Evolutionary conservation across 2,797 vertebrate genomes (phyloP).

Genomic region (Pseudochirops corinnae): DNA sequence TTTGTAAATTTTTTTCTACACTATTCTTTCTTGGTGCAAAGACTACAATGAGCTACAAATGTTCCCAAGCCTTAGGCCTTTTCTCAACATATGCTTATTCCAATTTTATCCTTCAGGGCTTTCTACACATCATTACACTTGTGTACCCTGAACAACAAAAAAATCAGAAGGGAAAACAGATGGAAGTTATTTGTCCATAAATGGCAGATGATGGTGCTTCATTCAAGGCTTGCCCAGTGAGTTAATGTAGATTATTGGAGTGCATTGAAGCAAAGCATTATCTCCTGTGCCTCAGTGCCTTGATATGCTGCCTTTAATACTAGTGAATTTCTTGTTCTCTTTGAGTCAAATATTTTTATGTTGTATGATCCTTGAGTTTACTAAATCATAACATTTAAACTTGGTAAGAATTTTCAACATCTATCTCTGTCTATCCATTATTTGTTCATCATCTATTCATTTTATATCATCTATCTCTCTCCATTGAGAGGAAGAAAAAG

Average conservation of each 20-base stretch:
- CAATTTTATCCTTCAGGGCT: constrained; percentile 47
- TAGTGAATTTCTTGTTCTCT: background rate
- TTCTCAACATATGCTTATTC: constrained; percentile 69
- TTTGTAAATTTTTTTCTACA: constrained; percentile 11
- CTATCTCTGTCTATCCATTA: background rate
- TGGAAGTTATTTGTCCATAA: constrained; percentile 75
- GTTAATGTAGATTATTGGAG: constrained; percentile 36
- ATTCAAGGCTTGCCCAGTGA: constrained; percentile 66
- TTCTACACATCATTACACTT: constrained; percentile 58
- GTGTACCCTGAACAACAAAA: constrained; percentile 58
- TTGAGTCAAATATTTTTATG: background rate
- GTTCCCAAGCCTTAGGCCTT: constrained; percentile 59
- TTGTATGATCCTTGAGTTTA: background rate
- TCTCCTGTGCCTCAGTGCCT: background rate
- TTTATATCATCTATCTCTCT: background rate
- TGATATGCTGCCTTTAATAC: background rate
- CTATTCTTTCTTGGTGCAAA: constrained; percentile 15
- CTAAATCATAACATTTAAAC: background rate
- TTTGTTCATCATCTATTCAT: background rate
- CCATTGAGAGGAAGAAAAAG: background rate
- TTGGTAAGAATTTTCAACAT: background rate
- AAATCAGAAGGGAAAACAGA: constrained; percentile 72
- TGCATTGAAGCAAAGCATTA: constrained; percentile 37
- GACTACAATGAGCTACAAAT: constrained; percentile 55
- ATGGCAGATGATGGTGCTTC: constrained; percentile 76